Percentiles rank a stretch among this genome's conserved stretches.
Evolutionary conservation across 2,113 vertebrate species (phyloP).

Genomic region (Crotalus helleri): DNA sequence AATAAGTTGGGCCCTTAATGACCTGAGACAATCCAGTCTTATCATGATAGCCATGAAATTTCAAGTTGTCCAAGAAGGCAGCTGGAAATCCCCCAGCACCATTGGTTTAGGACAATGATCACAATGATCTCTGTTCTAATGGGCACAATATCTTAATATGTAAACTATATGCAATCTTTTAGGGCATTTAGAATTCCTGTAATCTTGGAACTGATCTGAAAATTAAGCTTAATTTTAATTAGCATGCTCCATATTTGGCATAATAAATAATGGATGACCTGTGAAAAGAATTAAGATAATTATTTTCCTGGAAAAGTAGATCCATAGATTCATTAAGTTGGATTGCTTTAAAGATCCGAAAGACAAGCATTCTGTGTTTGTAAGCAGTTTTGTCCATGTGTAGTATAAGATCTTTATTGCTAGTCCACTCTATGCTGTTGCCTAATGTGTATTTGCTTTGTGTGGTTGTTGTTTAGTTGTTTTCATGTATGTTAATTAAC

Average conservation of each 20-base stretch:
- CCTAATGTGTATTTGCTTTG: slow-evolving; percentile 39
- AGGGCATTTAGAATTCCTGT: not conserved
- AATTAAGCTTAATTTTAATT: slow-evolving; percentile 31
- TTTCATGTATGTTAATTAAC: slow-evolving; percentile 62
- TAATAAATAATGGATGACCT: slow-evolving; percentile 12
- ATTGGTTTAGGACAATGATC: not conserved
- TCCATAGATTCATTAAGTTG: not conserved
- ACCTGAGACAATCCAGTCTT: not conserved
- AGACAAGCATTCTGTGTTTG: slow-evolving; percentile 17
- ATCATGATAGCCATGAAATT: not conserved
- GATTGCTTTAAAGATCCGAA: slow-evolving; percentile 28
- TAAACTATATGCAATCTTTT: not conserved
- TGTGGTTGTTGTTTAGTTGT: slow-evolving; percentile 44
- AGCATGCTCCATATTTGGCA: not conserved
- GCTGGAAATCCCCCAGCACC: not conserved
- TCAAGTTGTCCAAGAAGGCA: not conserved
- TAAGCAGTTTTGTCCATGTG: slow-evolving; percentile 37
- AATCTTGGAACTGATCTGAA: slow-evolving; percentile 26
- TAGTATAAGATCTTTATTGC: slow-evolving; percentile 41
- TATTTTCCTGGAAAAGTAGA: not conserved
- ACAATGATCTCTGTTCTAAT: not conserved
- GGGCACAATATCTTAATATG: not conserved
- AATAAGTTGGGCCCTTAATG: not conserved
- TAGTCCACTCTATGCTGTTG: slow-evolving; percentile 10
- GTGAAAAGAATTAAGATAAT: slow-evolving; percentile 9